These are phyloP conservation scores for Lacerta bilineata DNA, from an alignment of 2,797 vertebrate species.

Conservation along the genomic window DNA sequence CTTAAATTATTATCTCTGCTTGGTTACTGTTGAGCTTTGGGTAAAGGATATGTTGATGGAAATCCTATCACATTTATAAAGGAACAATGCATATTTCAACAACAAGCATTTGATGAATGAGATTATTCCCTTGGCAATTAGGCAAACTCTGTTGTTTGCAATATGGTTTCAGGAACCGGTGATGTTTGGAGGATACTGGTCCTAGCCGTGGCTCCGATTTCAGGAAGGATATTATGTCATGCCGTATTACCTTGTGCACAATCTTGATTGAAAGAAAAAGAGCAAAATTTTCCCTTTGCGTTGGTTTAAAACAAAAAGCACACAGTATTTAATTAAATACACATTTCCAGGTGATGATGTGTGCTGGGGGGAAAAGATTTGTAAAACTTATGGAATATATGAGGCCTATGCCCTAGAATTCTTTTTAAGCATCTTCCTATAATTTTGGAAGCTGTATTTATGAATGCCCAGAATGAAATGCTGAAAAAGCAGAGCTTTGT, in stretches of 20 bases:
- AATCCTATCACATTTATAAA: conserved; percentile 69
- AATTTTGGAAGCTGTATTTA: neutral
- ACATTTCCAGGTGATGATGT: conserved; percentile 4
- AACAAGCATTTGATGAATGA: conserved; percentile 65
- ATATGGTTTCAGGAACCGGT: conserved; percentile 74
- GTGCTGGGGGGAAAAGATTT: conserved; percentile 14
- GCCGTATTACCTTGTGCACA: conserved; percentile 72
- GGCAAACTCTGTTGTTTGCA: conserved; percentile 75
- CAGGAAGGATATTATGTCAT: conserved; percentile 87
- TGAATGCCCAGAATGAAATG: neutral
- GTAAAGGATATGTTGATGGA: conserved; percentile 59
- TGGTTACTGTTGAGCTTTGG: conserved; percentile 59
- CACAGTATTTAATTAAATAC: conserved; percentile 50
- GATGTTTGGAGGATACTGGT: conserved; percentile 79
- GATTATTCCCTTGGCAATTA: conserved; percentile 80
- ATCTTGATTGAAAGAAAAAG: conserved; percentile 75
- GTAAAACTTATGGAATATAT: neutral
- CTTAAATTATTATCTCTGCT: conserved; percentile 47
- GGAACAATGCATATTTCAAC: conserved; percentile 76
- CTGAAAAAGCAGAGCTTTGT: neutral
- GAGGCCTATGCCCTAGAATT: neutral
- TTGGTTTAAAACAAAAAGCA: conserved; percentile 69
- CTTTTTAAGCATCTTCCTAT: neutral
- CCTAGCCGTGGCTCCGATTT: conserved; percentile 72
- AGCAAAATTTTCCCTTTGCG: conserved; percentile 65